Percentiles rank a stretch among this genome's conserved stretches.
Evolutionary conservation across 2,888 invertebrate genomes (phyloP).

Genomic region (Ptilodon capucinus): DNA sequence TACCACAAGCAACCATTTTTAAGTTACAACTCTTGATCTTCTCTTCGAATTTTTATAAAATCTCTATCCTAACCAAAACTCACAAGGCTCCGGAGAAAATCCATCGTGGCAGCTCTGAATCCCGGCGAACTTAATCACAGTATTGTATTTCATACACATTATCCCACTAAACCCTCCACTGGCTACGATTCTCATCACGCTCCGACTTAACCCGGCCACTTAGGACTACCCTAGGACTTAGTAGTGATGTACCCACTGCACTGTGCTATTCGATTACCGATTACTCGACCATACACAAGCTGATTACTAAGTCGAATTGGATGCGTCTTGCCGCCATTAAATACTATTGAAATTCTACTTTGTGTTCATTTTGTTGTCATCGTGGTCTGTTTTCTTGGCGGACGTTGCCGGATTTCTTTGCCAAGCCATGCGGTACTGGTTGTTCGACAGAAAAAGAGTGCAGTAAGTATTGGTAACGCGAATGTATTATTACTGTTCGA

Average conservation of each 20-base stretch:
- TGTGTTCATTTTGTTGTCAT: neutral
- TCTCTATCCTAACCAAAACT: neutral
- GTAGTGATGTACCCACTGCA: conserved; percentile 30
- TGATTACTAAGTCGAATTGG: conserved; percentile 29
- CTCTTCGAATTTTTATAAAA: too few relatives aligned
- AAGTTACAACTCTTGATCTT: too few relatives aligned
- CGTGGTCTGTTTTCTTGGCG: neutral
- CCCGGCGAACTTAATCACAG: conserved; percentile 12
- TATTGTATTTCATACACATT: conserved; percentile 28
- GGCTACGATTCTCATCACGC: conserved; percentile 29
- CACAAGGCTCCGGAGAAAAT: neutral
- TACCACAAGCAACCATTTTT: too few relatives aligned
- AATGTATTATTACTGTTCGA: neutral
- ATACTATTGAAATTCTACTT: neutral
- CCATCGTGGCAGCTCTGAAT: neutral
- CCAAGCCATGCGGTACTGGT: neutral
- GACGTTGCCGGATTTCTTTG: neutral
- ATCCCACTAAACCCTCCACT: conserved; percentile 24
- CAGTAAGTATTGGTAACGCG: neutral
- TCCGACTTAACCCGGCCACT: conserved; percentile 25
- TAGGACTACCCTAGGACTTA: conserved; percentile 29
- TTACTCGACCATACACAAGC: conserved; percentile 23
- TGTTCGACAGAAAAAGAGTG: neutral
- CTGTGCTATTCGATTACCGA: conserved; percentile 29
- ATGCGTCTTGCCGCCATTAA: neutral